Evolutionary conservation across 2,888 invertebrate species (phyloP), one percentile per base, ranked within the genome.

Genomic region (Malthinus seriepunctatus): DNA sequence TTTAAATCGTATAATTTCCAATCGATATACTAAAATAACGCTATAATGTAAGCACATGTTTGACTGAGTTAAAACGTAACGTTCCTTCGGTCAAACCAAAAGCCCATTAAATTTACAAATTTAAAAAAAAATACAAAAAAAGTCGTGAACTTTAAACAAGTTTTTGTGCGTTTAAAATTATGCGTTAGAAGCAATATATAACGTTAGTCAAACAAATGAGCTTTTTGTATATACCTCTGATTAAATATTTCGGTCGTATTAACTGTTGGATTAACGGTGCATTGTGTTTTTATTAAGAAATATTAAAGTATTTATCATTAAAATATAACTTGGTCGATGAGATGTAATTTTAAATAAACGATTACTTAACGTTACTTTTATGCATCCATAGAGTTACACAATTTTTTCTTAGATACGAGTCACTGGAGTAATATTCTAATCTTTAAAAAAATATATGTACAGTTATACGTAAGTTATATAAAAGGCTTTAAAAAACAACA

Each of bases 221-320:
- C 15, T 42, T 42, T 15, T 9, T 42, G 39, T 23, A 42, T 14
- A 23, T 42, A 23, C 23, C 14, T 15, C 14, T 42, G 15, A 42
- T 42, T 42, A 42, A 42, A 42, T 42, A 42, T 42, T 42, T 42
- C 39, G 39, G 39, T 15, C 23, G 23, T 42, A 42, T 42, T 42
- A 42, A 42, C 39, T 42, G 39, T 42, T 15, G 39, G 39, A 23
- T 42, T 42, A 42, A 42, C 39, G 39, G 39, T 42, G 39, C 39
- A 42, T 42, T 42, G 23, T 42, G 39, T 42, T 42, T 42, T 42
- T 42, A 42, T 42, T 42, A 42, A 14, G 39, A 42, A 42, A 42
- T 42, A 23, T 23, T 23, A 23, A 23, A 23, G 23, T 23, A 23
- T 23, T 23, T 23, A 23, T 23, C 23, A 23, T 23, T 23, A 23